These are phyloP conservation scores for Caenorhabditis japonica DNA, from an alignment of 2,888 invertebrate species.

Conservation along the genomic window DNA sequence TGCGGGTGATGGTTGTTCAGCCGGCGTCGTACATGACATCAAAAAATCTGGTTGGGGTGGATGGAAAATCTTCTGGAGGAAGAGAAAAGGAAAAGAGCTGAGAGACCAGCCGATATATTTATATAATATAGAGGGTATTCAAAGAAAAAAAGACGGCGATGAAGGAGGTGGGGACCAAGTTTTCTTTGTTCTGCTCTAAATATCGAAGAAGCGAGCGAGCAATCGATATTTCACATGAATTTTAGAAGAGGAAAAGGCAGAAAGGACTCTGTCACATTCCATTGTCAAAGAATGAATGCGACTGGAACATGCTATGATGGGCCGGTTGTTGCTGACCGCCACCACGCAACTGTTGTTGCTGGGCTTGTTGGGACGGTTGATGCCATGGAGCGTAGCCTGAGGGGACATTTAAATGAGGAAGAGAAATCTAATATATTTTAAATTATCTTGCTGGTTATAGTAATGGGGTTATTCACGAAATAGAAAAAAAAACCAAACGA, in stretches of 20 bases:
- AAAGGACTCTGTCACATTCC: conserved; percentile 25
- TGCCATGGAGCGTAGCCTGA: conserved; percentile 39
- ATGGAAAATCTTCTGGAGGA: not conserved
- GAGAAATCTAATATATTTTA: not conserved
- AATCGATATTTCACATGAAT: not conserved
- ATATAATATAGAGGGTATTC: conserved; percentile 4
- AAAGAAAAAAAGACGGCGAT: not conserved
- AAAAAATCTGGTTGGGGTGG: too few species aligned
- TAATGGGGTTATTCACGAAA: too few species aligned
- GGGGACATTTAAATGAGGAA: not conserved
- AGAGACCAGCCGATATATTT: not conserved
- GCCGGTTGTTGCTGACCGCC: conserved; percentile 15
- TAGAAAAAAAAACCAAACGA: too few species aligned
- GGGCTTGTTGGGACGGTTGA: conserved; percentile 11
- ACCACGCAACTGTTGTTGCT: conserved; percentile 28
- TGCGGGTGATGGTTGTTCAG: conserved; percentile 10
- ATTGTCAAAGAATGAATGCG: conserved; percentile 29
- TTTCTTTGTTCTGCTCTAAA: too few species aligned
- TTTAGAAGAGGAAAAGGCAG: not conserved
- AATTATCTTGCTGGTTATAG: too few species aligned
- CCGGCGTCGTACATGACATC: conserved; percentile 37
- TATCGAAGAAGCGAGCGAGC: not conserved
- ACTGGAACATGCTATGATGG: conserved; percentile 37
- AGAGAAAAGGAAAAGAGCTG: not conserved
- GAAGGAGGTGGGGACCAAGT: not conserved